Percentiles rank a stretch among this genome's conserved stretches.
These are phyloP conservation scores for Triops longicaudatus DNA, from an alignment of 1,140 invertebrate species.

Conservation along the genomic window DNA sequence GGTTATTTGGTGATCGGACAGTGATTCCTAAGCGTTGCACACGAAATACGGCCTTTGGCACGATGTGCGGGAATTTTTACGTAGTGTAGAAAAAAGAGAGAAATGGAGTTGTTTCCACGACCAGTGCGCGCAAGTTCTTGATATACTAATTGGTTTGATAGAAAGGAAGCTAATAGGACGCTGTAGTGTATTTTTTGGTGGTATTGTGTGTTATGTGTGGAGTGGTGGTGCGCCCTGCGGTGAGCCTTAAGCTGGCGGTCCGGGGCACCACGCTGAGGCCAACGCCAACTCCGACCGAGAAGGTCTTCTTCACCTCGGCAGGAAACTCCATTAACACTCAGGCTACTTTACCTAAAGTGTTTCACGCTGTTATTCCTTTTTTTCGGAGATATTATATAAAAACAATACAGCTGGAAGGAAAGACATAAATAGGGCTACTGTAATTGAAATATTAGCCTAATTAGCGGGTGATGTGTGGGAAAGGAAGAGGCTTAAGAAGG, in stretches of 20 bases:
- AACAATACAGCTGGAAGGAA: neutral
- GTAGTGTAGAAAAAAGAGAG: no score
- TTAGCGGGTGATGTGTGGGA: neutral
- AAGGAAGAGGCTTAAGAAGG: neutral
- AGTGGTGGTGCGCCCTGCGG: constrained; percentile 2
- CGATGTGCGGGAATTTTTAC: neutral
- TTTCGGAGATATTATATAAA: neutral
- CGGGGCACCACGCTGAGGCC: constrained; percentile 8
- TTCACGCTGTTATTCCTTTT: neutral
- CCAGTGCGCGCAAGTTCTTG: neutral
- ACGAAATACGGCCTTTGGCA: neutral
- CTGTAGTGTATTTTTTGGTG: neutral
- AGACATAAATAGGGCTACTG: neutral
- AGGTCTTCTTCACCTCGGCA: constrained; percentile 14
- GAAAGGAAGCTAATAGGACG: neutral
- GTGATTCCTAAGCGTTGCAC: neutral
- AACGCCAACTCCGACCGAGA: constrained; percentile 13
- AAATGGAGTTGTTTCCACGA: neutral
- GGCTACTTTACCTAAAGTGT: neutral
- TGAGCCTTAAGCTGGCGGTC: constrained; percentile 4
- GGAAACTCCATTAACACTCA: constrained; percentile 11
- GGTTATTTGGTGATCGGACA: neutral
- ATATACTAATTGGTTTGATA: neutral
- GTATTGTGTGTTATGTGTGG: neutral
- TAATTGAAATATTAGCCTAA: neutral